phyloP scores from a whole-genome alignment of 2,797 vertebrate genomes.

The Sebastes itinus region DNA sequence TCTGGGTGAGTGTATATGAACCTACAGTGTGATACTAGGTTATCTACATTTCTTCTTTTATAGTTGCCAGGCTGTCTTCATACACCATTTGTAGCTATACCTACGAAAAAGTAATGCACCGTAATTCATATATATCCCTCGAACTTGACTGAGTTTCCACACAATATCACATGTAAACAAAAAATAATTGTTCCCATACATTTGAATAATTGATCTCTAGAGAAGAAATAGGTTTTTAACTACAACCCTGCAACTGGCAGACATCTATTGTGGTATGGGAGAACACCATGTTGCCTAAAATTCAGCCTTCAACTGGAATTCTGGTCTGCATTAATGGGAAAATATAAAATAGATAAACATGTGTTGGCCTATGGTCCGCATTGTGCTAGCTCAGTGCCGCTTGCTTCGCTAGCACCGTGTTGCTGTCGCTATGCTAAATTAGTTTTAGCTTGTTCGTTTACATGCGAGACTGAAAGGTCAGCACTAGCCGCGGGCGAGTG shows the following conservation, averaged over 20 bases:
- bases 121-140: no score
- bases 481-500: conserved; percentile 4
- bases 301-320: background rate
- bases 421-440: background rate
- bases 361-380: background rate
- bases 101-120: no score
- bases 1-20: background rate
- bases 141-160: no score
- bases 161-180: no score
- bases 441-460: background rate
- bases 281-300: no score
- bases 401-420: background rate
- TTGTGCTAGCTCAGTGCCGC: background rate
- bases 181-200: background rate
- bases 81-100: no score
- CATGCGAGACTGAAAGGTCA: conserved; percentile 14
- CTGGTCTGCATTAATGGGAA: background rate
- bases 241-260: no score
- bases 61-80: background rate
- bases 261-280: background rate
- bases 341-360: background rate
- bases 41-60: background rate
- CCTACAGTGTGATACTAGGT: background rate
- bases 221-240: background rate
- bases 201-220: background rate